phyloP scores from a whole-genome alignment of 2,888 invertebrate species.

The Sycophila texana region DNA sequence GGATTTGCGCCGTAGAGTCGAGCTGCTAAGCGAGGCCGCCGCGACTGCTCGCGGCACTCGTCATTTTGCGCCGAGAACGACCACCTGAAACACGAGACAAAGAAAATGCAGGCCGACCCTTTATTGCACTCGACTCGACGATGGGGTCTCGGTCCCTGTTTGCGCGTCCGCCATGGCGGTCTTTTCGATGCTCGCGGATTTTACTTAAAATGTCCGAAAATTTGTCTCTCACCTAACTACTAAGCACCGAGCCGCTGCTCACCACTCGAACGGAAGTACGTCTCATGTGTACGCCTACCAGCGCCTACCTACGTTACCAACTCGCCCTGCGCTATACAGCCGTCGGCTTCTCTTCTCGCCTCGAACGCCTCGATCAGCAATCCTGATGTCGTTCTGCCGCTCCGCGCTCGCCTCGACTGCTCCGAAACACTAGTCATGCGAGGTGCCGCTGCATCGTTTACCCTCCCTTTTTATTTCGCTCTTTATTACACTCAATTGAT shows the following conservation, averaged over 20 bases:
- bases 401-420: not conserved
- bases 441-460: no score
- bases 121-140: not conserved
- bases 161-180: not conserved
- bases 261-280: constrained; percentile 38
- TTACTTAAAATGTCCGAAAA: constrained; percentile 8
- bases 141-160: not conserved
- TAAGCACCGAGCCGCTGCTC: constrained; percentile 10
- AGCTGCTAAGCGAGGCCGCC: not conserved
- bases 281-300: not conserved
- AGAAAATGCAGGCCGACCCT: constrained; percentile 18
- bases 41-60: not conserved
- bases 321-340: not conserved
- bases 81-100: constrained; percentile 43
- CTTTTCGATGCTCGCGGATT: constrained; percentile 7
- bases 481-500: no score
- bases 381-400: no score
- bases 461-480: no score
- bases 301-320: not conserved
- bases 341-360: not conserved
- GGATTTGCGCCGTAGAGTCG: not conserved
- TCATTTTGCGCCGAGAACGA: not conserved
- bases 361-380: not conserved
- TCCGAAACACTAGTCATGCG: not conserved
- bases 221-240: constrained; percentile 42